Conservation (phyloP, 2,888 invertebrate species). For the Anagyrus pseudococci region DNA sequence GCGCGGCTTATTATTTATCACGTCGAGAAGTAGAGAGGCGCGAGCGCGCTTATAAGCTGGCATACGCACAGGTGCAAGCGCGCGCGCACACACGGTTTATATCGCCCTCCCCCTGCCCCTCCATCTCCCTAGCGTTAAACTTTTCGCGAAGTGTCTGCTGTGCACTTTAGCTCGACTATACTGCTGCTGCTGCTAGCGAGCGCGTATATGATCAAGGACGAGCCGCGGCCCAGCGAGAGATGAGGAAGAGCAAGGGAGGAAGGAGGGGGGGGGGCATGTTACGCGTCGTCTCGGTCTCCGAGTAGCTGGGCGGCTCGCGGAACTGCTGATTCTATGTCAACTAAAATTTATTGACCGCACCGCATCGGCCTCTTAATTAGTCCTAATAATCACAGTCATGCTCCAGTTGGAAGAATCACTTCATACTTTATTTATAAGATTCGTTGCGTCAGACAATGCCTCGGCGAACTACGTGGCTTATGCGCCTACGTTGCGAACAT, state of each 20-base stretch:
- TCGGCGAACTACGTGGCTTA: too few species aligned
- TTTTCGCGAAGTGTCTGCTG: slow-evolving; percentile 34
- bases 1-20: slow-evolving; percentile 36
- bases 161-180: slow-evolving; percentile 32
- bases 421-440: too few species aligned
- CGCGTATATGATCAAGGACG: slow-evolving; percentile 29
- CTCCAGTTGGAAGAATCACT: slow-evolving; percentile 12
- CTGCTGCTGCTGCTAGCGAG: slow-evolving; percentile 19
- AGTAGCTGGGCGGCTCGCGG: slow-evolving; percentile 45
- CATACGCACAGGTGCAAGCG: slow-evolving; percentile 27
- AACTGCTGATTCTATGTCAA: slow-evolving; percentile 61
- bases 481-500: too few species aligned
- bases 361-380: slow-evolving; percentile 55
- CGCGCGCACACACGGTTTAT: slow-evolving; percentile 30
- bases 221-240: background rate
- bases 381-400: slow-evolving; percentile 32
- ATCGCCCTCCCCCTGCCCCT: slow-evolving; percentile 18
- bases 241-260: too few species aligned
- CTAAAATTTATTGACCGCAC: slow-evolving; percentile 58
- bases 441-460: too few species aligned
- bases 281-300: too few species aligned
- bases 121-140: slow-evolving; percentile 35
- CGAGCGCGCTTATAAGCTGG: slow-evolving; percentile 9
- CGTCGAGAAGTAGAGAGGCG: background rate
- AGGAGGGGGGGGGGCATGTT: too few species aligned